These are phyloP conservation scores for Contarinia nasturtii DNA, from an alignment of 1,140 invertebrate genomes.

Conservation along the genomic window DNA sequence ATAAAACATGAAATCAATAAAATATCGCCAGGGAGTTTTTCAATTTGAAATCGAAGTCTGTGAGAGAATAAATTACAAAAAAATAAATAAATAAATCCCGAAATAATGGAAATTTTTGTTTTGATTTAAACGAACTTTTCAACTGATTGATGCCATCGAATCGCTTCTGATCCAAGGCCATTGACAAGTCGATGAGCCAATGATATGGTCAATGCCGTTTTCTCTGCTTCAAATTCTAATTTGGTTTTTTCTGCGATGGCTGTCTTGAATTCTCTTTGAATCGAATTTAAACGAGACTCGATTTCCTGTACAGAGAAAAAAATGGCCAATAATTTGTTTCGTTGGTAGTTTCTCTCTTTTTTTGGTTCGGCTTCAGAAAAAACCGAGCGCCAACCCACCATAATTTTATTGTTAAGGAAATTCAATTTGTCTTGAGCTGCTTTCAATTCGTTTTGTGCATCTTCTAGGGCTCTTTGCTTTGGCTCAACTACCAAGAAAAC, in stretches of 20 bases:
- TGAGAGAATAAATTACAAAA: background rate
- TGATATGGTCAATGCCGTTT: conserved; percentile 66
- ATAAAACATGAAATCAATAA: conserved; percentile 83
- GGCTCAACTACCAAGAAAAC: conserved; percentile 87
- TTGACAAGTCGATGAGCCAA: conserved; percentile 82
- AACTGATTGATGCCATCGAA: conserved; percentile 35
- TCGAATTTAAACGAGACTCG: conserved; percentile 53
- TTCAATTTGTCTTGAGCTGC: conserved; percentile 60
- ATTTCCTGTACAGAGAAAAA: conserved; percentile 34
- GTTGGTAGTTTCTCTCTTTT: background rate
- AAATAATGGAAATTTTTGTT: background rate
- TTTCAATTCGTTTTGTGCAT: conserved; percentile 66
- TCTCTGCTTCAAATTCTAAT: conserved; percentile 72
- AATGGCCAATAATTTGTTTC: background rate
- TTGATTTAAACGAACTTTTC: conserved; percentile 9
- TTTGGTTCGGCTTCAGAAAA: background rate
- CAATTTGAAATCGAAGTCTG: conserved; percentile 30
- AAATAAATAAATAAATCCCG: too few relatives aligned
- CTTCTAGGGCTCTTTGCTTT: conserved; percentile 54
- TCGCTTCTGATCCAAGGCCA: conserved; percentile 81
- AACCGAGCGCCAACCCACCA: conserved; percentile 16
- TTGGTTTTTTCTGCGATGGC: conserved; percentile 71
- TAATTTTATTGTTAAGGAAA: conserved; percentile 31
- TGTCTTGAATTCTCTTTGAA: conserved; percentile 64
- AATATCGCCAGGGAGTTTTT: conserved; percentile 74